These are phyloP conservation scores for Plutomurus gul DNA, from an alignment of 1,140 invertebrate genomes.

Conservation along the genomic window DNA sequence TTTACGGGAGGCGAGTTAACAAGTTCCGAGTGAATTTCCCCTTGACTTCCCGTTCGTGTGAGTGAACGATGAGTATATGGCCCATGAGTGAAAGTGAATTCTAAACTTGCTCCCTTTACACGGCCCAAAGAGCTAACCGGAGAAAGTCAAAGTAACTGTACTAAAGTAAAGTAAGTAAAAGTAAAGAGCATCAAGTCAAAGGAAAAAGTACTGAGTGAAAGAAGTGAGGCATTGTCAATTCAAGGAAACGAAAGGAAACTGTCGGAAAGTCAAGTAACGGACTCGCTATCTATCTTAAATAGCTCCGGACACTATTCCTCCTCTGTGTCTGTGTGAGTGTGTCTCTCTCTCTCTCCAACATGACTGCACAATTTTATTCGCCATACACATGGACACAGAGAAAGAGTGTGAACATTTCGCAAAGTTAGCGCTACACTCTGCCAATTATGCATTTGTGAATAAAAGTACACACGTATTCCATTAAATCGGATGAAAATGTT, in stretches of 20 bases:
- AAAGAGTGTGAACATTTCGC: too few species aligned
- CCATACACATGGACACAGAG: too few species aligned
- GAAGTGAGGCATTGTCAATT: conserved; percentile 13
- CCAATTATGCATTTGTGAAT: too few species aligned
- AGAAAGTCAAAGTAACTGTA: not conserved
- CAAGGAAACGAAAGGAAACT: conserved; percentile 22
- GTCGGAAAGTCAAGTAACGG: conserved; percentile 28
- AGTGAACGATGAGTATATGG: conserved; percentile 32
- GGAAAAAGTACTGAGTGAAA: not conserved
- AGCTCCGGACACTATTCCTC: not conserved
- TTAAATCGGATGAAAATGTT: too few species aligned
- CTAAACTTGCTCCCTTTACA: conserved; percentile 5
- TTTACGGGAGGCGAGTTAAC: conserved; percentile 44
- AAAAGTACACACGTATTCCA: too few species aligned
- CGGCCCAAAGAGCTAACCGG: not conserved
- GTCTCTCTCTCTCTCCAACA: too few species aligned
- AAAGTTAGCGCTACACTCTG: too few species aligned
- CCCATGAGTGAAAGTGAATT: not conserved
- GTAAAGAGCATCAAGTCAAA: not conserved
- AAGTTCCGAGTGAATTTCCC: conserved; percentile 55
- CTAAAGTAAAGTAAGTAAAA: not conserved
- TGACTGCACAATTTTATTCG: too few species aligned
- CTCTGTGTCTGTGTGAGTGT: too few species aligned
- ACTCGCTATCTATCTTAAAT: conserved; percentile 20
- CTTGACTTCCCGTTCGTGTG: conserved; percentile 43